Evolutionary conservation across 2,113 vertebrate genomes (phyloP).

Genomic region (Stigmatopora argus): DNA sequence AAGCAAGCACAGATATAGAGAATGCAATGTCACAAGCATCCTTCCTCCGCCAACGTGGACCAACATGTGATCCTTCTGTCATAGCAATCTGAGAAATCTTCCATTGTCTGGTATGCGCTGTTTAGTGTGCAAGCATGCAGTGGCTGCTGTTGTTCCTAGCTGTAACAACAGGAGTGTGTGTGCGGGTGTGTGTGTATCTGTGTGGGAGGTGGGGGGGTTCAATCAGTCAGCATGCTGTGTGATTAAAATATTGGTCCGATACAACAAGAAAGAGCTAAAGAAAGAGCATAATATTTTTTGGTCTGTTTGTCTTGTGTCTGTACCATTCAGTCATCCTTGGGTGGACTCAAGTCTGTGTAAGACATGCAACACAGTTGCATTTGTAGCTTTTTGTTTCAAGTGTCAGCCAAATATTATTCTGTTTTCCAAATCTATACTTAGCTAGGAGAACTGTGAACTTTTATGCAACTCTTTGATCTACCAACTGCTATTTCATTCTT

Average conservation of each 20-base stretch:
- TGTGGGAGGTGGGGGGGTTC: neutral
- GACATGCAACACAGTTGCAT: too few species aligned
- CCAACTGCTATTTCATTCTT: neutral
- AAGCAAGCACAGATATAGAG: slow-evolving; percentile 1
- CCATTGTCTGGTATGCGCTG: slow-evolving; percentile 29
- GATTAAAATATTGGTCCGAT: neutral
- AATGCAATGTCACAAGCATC: neutral
- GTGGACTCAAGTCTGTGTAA: too few species aligned
- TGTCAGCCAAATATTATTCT: too few species aligned
- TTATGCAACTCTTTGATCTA: too few species aligned
- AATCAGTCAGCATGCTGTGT: slow-evolving; percentile 2
- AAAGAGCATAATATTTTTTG: neutral
- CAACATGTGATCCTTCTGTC: slow-evolving; percentile 29
- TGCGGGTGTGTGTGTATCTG: too few species aligned
- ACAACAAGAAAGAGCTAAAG: slow-evolving; percentile 1
- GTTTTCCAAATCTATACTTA: too few species aligned
- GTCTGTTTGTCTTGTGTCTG: too few species aligned
- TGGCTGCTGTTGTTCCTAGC: slow-evolving; percentile 13
- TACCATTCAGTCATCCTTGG: too few species aligned
- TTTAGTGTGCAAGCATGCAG: slow-evolving; percentile 9
- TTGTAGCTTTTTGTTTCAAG: too few species aligned
- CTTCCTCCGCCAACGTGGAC: neutral
- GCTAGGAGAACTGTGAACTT: too few species aligned
- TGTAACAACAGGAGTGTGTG: slow-evolving; percentile 4
- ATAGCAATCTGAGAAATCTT: slow-evolving; percentile 24